Evolutionary conservation across 2,888 invertebrate genomes (phyloP).

Genomic region (Drosophila meridiana): DNA sequence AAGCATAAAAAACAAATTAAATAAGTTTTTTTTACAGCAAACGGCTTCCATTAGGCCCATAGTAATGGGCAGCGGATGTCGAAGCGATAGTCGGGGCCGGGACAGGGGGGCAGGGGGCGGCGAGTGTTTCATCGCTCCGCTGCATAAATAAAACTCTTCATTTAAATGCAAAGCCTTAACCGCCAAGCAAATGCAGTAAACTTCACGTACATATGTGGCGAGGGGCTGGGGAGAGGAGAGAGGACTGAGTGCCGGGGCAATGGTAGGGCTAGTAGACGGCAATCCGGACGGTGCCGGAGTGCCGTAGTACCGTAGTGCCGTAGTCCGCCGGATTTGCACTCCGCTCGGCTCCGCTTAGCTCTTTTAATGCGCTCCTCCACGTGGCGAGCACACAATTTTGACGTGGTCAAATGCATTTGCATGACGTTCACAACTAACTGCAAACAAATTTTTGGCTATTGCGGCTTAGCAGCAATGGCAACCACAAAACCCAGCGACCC

Average conservation of each 20-base stretch:
- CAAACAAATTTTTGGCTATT: constrained; percentile 66
- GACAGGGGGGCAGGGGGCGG: neutral
- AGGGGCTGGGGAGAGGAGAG: neutral
- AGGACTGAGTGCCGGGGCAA: neutral
- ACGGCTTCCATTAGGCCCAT: neutral
- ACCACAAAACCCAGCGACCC: neutral
- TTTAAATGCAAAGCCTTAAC: constrained; percentile 69
- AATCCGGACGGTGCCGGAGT: neutral
- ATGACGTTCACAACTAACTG: constrained; percentile 62
- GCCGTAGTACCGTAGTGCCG: neutral
- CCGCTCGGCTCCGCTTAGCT: neutral
- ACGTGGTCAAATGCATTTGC: constrained; percentile 72
- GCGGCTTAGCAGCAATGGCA: constrained; percentile 43
- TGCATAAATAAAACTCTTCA: constrained; percentile 69
- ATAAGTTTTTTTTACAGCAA: neutral
- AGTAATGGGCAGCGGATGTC: neutral
- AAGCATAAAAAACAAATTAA: neutral
- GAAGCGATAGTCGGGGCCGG: neutral
- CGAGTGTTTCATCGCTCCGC: constrained; percentile 19
- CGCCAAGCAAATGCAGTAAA: constrained; percentile 55
- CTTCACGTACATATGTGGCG: constrained; percentile 51
- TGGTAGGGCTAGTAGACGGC: neutral
- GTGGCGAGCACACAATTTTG: constrained; percentile 48
- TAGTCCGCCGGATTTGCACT: constrained; percentile 11
- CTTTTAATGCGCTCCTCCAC: constrained; percentile 36